Percentiles rank a stretch among this genome's conserved stretches.
Conservation (phyloP, 2,797 vertebrate species). For the Manis crassicaudata region DNA sequence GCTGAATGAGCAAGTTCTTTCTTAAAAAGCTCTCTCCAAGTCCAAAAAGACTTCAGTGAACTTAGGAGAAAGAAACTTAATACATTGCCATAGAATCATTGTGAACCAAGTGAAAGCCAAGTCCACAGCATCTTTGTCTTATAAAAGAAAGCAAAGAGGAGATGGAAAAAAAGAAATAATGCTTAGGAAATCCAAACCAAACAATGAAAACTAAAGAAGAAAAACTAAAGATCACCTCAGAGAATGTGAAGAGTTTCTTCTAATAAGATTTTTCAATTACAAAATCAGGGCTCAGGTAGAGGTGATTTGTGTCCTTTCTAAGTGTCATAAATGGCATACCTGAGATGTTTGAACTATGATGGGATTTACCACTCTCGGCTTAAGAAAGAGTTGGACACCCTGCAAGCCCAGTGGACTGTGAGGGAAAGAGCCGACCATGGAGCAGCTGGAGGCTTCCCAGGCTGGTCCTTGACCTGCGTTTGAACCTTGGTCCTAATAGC, state of each 20-base stretch:
- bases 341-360: constrained; percentile 3
- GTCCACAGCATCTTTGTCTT: constrained; percentile 80
- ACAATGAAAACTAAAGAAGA: constrained; percentile 58
- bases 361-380: neutral
- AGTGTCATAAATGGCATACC: constrained; percentile 23
- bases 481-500: constrained; percentile 75
- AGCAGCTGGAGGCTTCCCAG: constrained; percentile 50
- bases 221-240: constrained; percentile 60
- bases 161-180: constrained; percentile 73
- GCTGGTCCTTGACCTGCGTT: constrained; percentile 48
- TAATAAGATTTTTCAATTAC: constrained; percentile 62
- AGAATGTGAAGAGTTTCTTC: constrained; percentile 56
- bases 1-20: constrained; percentile 87
- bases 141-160: constrained; percentile 79
- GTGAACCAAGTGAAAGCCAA: constrained; percentile 69
- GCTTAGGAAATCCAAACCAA: constrained; percentile 73
- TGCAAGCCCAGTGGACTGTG: neutral
- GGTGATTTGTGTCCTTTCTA: neutral
- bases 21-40: constrained; percentile 86
- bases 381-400: constrained; percentile 18
- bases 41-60: constrained; percentile 81
- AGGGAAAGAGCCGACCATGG: neutral
- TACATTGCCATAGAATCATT: constrained; percentile 56
- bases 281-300: constrained; percentile 41
- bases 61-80: constrained; percentile 74